Evolutionary conservation across 1,140 invertebrate genomes (phyloP).

Genomic region (Cryptotermes secundus): DNA sequence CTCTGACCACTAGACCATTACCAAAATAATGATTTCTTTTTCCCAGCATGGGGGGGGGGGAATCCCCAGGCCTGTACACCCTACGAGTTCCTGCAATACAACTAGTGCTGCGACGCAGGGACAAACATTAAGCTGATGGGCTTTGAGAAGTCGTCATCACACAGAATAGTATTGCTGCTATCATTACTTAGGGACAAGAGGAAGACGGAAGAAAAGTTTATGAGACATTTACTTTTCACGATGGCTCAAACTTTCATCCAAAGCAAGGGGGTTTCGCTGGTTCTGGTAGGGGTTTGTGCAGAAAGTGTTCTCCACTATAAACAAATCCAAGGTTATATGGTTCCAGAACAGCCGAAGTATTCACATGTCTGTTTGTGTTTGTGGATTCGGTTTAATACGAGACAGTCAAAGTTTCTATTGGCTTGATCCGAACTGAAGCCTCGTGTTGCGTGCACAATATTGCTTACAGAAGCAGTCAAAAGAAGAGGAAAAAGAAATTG

Average conservation of each 20-base stretch:
- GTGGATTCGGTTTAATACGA: constrained; percentile 24
- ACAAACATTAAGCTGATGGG: background rate
- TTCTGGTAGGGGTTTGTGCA: background rate
- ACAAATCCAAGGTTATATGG: constrained; percentile 20
- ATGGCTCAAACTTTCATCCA: background rate
- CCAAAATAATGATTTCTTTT: too few species aligned
- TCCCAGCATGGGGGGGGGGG: too few species aligned
- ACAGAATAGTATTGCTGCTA: background rate
- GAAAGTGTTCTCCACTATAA: background rate
- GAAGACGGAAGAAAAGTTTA: background rate
- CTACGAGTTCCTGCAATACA: background rate
- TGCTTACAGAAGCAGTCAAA: background rate
- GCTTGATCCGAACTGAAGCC: constrained; percentile 10
- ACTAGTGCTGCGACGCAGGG: background rate
- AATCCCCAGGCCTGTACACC: background rate
- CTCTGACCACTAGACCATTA: too few species aligned
- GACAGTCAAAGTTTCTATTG: constrained; percentile 28
- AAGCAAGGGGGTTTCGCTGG: background rate
- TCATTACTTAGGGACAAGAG: background rate
- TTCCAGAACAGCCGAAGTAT: background rate
- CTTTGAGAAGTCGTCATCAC: background rate
- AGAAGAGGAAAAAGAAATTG: background rate
- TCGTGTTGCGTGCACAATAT: constrained; percentile 9
- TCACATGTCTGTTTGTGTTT: constrained; percentile 4
- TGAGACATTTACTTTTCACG: constrained; percentile 23